A percentile compares a stretch with the other conserved stretches of the same genome.
phyloP scores from a whole-genome alignment of 2,797 vertebrate species.

The Sphaeramia orbicularis region DNA sequence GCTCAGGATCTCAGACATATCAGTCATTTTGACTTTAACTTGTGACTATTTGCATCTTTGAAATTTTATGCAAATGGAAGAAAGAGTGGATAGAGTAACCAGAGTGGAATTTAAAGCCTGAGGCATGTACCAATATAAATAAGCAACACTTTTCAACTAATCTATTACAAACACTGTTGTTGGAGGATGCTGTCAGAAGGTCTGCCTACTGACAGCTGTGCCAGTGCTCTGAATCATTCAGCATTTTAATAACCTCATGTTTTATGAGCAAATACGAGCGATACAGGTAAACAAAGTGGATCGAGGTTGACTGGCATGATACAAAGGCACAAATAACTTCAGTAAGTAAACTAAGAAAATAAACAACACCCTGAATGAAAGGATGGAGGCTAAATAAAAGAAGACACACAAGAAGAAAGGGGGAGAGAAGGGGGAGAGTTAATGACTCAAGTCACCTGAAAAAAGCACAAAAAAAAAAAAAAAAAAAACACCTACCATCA shows the following conservation, averaged over 20 bases:
- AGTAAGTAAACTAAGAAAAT: slow-evolving; percentile 14
- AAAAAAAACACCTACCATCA: slow-evolving; percentile 78
- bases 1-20: slow-evolving; percentile 21
- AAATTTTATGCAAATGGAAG: slow-evolving; percentile 3
- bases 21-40: slow-evolving; percentile 14
- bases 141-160: not conserved
- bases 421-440: not conserved
- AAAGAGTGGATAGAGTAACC: slow-evolving; percentile 7
- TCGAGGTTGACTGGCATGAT: slow-evolving; percentile 6
- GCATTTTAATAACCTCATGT: slow-evolving; percentile 13
- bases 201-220: not conserved
- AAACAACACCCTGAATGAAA: slow-evolving; percentile 10
- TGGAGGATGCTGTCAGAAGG: not conserved
- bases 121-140: not conserved
- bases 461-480: too few relatives aligned
- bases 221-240: slow-evolving; percentile 14
- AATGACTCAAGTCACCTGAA: slow-evolving; percentile 22
- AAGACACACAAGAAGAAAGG: not conserved
- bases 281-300: slow-evolving; percentile 20
- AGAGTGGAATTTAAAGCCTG: not conserved
- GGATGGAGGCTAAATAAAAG: slow-evolving; percentile 5
- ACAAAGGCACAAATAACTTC: not conserved
- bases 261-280: slow-evolving; percentile 21
- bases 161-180: slow-evolving; percentile 1
- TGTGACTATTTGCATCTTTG: slow-evolving; percentile 26